Base-by-base conservation (phyloP, 2,888 invertebrate genomes). In the Pycnomerus fuliginosus region DNA sequence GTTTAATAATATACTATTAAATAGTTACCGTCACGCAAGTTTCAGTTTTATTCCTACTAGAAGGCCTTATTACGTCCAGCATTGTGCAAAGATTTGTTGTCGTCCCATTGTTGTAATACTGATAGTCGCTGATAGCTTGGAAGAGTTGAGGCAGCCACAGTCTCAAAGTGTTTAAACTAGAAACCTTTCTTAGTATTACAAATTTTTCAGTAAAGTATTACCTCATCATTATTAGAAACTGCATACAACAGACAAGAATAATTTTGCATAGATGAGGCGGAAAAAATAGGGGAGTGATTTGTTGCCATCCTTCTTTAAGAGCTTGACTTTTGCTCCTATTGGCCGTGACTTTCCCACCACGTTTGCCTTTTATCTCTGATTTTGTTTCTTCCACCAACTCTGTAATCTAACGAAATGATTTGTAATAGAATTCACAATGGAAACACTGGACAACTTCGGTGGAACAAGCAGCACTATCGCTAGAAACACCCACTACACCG, bases 111-210 rank as follows among this genome's bases (percentile, higher is more conserved):
- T 69, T 53, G 15, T 53, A 45, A 15, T 43, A 44, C 46, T 66
- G 53, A 47, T 70, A 71, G 44, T 72, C 70, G 47, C 68, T 69
- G 34, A 85, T 82, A 67, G 86, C 84, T 37, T 86, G 82, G 53
- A 91, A 90, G 11, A 93, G 75, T 65, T 91, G 90, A 0, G 92
- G 92, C 54, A 91, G 78, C 91, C 92, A 93, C 17, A 92, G 76
- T 10, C 90, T 83, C 23, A 92, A 74, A 0, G 90, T 89, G 62
- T 91, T 91, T 52, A 86, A 52, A 27, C 72, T 72, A n/a, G 25
- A 25, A 25, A 20, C 8, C 8, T 20, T 20, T 20, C 5, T 20
- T 20, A 20, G 5, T 20, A 5, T 8, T 20, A 4, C 20, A 20
- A 5, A 20, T 20, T 4, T 8, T 8, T 8, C 8, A 28, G 3